phyloP scores from a whole-genome alignment of 2,888 invertebrate species.

The Caprella mutica region DNA sequence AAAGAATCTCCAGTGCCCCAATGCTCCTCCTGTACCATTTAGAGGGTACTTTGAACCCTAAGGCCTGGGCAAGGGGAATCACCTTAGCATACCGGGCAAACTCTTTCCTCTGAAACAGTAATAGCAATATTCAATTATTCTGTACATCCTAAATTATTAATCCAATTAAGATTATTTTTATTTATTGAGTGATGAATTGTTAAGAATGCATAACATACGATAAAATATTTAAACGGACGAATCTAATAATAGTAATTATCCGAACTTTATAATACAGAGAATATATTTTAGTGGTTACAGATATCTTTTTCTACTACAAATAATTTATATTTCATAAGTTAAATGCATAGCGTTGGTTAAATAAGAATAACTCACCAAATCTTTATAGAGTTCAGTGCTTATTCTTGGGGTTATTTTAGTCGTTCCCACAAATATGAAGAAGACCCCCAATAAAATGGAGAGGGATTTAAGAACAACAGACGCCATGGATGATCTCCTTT shows the following conservation, averaged over 20 bases:
- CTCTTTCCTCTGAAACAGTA: conserved; percentile 36
- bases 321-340: no score
- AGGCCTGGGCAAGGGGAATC: conserved; percentile 36
- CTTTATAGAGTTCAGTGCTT: conserved; percentile 44
- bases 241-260: no score
- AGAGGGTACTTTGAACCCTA: conserved; percentile 38
- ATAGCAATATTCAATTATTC: neutral
- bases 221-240: no score
- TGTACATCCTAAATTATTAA: no score
- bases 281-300: no score
- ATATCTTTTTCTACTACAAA: no score
- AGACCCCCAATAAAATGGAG: conserved; percentile 44
- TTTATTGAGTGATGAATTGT: no score
- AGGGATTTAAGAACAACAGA: conserved; percentile 42
- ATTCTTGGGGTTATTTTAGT: conserved; percentile 44
- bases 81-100: conserved; percentile 39
- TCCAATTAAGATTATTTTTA: no score
- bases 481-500: conserved; percentile 32
- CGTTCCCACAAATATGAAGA: conserved; percentile 44
- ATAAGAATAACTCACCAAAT: conserved; percentile 44
- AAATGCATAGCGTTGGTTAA: no score
- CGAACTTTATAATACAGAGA: no score
- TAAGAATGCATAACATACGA: no score
- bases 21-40: conserved; percentile 37
- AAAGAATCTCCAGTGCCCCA: conserved; percentile 36